Evolutionary conservation across 1,140 invertebrate genomes (phyloP), one percentile per base, ranked within the genome.

Genomic region (Sitophilus oryzae): DNA sequence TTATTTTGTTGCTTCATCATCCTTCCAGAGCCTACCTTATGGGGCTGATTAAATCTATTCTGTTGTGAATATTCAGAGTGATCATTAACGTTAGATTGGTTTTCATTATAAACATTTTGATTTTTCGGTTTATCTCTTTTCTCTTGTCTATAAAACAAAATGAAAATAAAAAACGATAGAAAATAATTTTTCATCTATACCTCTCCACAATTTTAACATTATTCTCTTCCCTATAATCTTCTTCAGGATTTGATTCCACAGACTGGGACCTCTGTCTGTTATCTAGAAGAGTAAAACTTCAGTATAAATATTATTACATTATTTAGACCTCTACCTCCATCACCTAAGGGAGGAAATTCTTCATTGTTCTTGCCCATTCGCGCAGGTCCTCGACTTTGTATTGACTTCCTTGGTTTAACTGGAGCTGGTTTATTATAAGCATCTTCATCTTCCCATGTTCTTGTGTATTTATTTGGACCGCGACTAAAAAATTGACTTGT

Each of bases 401-500:
- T 3, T 22, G 9, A 25, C 9, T 49, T 54, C 48, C 54, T 59
- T 36, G 14, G 42, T 34, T 6, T 30, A 23, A 48, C 34, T 34
- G 48, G 52, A 60, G 57, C 48, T 57, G 66, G 71, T 65, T 73
- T 80, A 53, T 66, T 74, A 71, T 93, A 95, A 0, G 91, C 91
- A 67, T 89, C 86, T 69, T 91, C 89, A 68, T 93, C 91, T 70
- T 93, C 89, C 90, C 91, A 95, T 58, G 90, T 91, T 10, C 91
- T 77, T 0, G 87, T 91, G 68, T 95, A 94, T 69, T 93, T 93
- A 65, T 86, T 92, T 0, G 91, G 92, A 3, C 91, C 91, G 49
- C 91, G 87, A 0, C 87, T 90, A 59, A 63, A 54, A 54, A 47
- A 58, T 23, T 48, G n/a, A 6, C 35, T 37, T 47, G n/a, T n/a